Conservation (phyloP, 2,797 vertebrate genomes). For the Tachyglossus aculeatus region DNA sequence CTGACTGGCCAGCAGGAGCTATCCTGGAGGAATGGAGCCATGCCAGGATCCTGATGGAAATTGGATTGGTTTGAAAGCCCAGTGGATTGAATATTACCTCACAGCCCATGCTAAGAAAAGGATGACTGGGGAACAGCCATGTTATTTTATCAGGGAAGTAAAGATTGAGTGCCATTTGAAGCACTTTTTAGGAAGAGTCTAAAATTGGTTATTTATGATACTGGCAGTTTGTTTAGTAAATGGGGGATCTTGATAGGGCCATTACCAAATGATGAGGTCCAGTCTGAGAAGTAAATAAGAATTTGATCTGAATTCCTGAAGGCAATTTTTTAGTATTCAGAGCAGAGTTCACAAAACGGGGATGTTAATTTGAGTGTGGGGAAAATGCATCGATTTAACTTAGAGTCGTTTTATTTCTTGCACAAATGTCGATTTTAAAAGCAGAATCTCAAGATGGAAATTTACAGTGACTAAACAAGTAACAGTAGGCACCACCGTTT, state of each 20-base stretch:
- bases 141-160: conserved; percentile 36
- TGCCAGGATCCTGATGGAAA: conserved; percentile 11
- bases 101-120: conserved; percentile 7
- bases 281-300: conserved; percentile 27
- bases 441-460: neutral
- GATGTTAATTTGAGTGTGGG: neutral
- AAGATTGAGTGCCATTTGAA: conserved; percentile 43
- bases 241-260: conserved; percentile 3
- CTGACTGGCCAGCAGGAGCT: neutral
- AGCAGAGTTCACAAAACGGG: neutral
- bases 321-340: neutral
- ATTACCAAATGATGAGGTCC: neutral
- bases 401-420: conserved; percentile 17
- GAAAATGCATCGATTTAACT: conserved; percentile 27
- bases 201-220: conserved; percentile 50
- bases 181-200: conserved; percentile 24
- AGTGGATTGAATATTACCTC: conserved; percentile 43
- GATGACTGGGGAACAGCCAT: conserved; percentile 48
- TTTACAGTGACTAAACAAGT: neutral
- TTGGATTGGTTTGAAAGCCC: conserved; percentile 12
- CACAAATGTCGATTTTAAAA: neutral
- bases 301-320: neutral
- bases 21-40: neutral
- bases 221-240: conserved; percentile 57
- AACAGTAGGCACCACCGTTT: neutral